These are phyloP conservation scores for Philaenus spumarius DNA, from an alignment of 1,140 invertebrate species.

Conservation along the genomic window DNA sequence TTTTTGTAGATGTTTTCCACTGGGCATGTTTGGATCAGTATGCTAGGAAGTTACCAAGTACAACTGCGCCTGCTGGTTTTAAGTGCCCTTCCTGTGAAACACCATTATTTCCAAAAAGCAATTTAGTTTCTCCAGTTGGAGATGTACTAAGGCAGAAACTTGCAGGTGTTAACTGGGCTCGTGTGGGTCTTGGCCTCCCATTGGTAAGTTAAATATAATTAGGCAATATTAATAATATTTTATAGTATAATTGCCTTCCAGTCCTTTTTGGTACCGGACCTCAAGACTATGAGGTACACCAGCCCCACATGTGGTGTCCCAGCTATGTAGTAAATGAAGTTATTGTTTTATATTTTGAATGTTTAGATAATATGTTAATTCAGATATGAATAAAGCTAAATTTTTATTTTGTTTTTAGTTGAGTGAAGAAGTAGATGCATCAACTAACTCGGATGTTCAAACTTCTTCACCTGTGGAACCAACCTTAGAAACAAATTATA, in stretches of 20 bases:
- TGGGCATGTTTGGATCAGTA: constrained; percentile 81
- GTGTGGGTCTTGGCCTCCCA: constrained; percentile 76
- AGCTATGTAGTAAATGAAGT: no score
- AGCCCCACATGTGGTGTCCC: no score
- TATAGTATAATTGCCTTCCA: no score
- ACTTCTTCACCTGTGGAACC: no score
- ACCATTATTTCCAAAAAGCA: constrained; percentile 72
- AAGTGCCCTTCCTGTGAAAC: constrained; percentile 75
- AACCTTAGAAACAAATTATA: no score
- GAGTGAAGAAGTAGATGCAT: constrained; percentile 39
- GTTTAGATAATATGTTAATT: no score
- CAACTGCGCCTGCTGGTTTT: constrained; percentile 87
- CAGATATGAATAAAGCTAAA: no score
- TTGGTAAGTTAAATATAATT: constrained; percentile 50
- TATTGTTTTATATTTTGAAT: no score
- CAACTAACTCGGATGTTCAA: neutral
- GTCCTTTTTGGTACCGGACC: no score
- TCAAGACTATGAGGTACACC: no score
- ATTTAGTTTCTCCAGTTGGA: constrained; percentile 82
- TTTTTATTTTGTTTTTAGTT: constrained; percentile 32
- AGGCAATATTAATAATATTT: no score
- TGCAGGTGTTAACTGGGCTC: constrained; percentile 73
- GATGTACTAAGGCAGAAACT: constrained; percentile 73
- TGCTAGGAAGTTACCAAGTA: constrained; percentile 66
- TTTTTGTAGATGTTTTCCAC: constrained; percentile 76